Evolutionary conservation across 1,140 invertebrate species (phyloP).

Genomic region (Lepidurus arcticus): DNA sequence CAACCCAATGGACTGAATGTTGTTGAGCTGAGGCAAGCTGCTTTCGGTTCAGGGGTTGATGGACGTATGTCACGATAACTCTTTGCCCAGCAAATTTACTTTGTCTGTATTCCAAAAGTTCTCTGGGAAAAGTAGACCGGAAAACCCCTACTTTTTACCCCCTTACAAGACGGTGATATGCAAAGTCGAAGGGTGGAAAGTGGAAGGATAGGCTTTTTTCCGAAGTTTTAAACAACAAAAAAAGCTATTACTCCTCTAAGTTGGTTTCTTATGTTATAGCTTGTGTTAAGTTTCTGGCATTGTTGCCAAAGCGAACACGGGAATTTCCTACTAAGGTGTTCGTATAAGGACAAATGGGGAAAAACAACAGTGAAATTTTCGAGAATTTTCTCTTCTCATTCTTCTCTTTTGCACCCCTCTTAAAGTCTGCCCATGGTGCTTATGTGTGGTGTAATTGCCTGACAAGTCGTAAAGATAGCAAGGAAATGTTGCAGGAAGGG

Average conservation of each 20-base stretch:
- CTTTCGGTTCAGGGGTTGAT: not conserved
- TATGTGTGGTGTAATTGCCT: slow-evolving; percentile 12
- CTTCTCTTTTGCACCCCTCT: not conserved
- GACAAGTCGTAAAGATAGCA: slow-evolving; percentile 16
- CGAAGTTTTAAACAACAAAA: not conserved
- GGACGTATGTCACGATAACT: slow-evolving; percentile 18
- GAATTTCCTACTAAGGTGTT: no score
- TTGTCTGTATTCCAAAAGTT: not conserved
- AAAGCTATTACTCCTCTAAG: not conserved
- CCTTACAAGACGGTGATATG: not conserved
- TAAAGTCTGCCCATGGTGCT: slow-evolving; percentile 9
- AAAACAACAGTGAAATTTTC: no score
- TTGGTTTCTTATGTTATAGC: no score
- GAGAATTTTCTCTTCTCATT: not conserved
- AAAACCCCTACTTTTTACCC: not conserved
- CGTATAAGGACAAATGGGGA: no score
- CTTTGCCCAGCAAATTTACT: not conserved
- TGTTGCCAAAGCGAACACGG: no score
- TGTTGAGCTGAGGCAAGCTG: not conserved
- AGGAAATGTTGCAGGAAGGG: not conserved
- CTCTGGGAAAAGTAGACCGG: not conserved
- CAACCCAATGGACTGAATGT: not conserved
- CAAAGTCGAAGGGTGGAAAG: not conserved
- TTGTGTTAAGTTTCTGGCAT: no score
- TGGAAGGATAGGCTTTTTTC: not conserved